Base-by-base conservation (phyloP, 2,113 vertebrate genomes). In the Petrocephalus microphthalmus region DNA sequence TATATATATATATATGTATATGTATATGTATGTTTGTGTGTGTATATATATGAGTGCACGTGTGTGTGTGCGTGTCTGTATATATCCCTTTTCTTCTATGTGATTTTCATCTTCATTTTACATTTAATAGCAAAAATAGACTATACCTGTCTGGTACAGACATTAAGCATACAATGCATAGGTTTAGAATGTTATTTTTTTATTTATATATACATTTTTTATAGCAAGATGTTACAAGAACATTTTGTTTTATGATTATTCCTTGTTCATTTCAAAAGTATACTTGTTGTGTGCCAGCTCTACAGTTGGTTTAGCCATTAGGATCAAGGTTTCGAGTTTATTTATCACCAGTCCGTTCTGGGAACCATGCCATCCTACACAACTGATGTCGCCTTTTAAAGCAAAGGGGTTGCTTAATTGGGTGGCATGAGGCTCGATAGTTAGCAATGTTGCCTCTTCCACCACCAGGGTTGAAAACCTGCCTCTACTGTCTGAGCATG, bases 171-270 rank as follows among this genome's bases (percentile, higher is more conserved):
- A n/a, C n/a, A 64, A 13, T 64, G 42, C 42, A 64, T 11, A 29
- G 25, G 25, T 64, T 64, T 64, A 1, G 60, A 64, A 64, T 64
- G 25, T 25, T 64, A 92, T 91, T 93, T 92, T 94, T 92, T 92
- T 92, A 94, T 87, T 93, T 94, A 51, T 93, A 92, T 90, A 91
- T 92, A 93, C 91, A 78, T 6, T 78, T 53, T 78, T 78, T 42
- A 78, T 37, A 42, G 33, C 15, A 5, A 67, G 60, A 42, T 19
- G 71, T 78, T 42, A 78, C 17, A 78, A 78, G 71, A 78, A 78
- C 71, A 78, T 42, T 78, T 78, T 78, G 33, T 78, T 78, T 78
- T 87, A 90, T 89, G 89, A 86, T 90, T 60, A 91, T 87, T 85
- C 60, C 87, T 60, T 87, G 57, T 71, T 89, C 60, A 90, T 90